Evolutionary conservation across 2,888 invertebrate genomes (phyloP), one percentile per base, ranked within the genome.

Genomic region (Sylvicola fuscatus): DNA sequence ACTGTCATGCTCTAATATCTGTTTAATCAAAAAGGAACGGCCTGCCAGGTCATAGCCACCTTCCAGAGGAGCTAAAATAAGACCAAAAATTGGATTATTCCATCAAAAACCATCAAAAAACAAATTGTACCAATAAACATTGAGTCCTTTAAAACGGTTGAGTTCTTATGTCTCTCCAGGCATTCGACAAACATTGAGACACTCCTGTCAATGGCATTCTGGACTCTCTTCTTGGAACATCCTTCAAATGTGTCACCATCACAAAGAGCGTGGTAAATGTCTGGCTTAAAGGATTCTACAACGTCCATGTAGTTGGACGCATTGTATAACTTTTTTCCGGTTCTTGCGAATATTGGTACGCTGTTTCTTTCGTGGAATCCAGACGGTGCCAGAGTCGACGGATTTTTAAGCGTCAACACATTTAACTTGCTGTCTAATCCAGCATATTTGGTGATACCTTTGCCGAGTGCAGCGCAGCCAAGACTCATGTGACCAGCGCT

Each of bases 231-330:
- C 34, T 62, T 61, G 0, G 73, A 62, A 49, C 80, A 78, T 28
- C 62, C 58, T 6, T 61, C 52, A 48, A 51, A 51, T 2, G 58
- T 57, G 16, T 58, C 58, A 0, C 50, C 72, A 64, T 90, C 89
- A 51, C 77, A 76, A 45, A 90, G 60, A 11, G 77, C 70, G 52
- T 81, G 72, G 58, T 80, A 83, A 50, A 83, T 70, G 53, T 86
- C 81, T 28, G 90, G 87, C 53, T 71, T 69, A 52, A 78, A 75
- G 16, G 66, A 56, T 58, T 84, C 78, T 43, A 86, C 70, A 27
- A 78, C 51, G 46, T 79, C 68, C 73, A 89, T 78, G 54, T 80
- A 78, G 61, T 63, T 64, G 36, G 73, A 60, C 0, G 72, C 56
- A 37, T 66, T 64, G 26, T 89, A 53, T 43, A 68, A 55, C 39